Evolutionary conservation across 1,140 invertebrate genomes (phyloP), one percentile per base, ranked within the genome.

Genomic region (Neodiprion lecontei): DNA sequence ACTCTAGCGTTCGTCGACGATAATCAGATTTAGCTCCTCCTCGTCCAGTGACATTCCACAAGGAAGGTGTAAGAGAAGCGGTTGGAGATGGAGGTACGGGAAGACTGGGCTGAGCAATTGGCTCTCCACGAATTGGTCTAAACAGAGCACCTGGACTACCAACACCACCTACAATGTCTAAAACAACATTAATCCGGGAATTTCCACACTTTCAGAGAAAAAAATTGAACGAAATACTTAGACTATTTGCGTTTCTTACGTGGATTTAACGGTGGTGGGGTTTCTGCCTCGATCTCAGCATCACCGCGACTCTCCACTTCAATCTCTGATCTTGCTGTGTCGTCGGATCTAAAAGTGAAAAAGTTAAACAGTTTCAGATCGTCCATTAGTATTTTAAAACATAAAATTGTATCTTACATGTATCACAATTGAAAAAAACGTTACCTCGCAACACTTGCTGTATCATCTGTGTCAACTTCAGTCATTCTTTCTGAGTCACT

Each of bases 401-500:
- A 40, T 5, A 40, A 40, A 40, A 40, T 40, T 40, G 28, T 40
- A 48, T 66, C 12, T 72, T 66, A 66, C 21, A 66, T 66, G 21
- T 40, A 40, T 40, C 28, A 61, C n/a, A 79, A 74, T 79, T 83
- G 17, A 74, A 66, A 72, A 74, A 53, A 72, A 61, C 77, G 71
- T 70, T 85, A 90, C 88, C 90, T 87, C 1, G 93, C 93, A 11
- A 95, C 93, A 86, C 94, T 95, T 0, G 90, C 91, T 67, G 93
- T 92, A 78, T 96, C 94, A 81, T 96, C 94, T 10, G 93, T 95
- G 81, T 96, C 95, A 21, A 96, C 92, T 88, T 99, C 97, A 1
- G 95, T 95, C 75, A 98, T 89, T 69, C 96, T 90, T 85, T 99
- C 97, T 7, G 96, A 97, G 85, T 99, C 97, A 23, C 96, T 98